phyloP scores from a whole-genome alignment of 2,888 invertebrate species.

The Venusia cambrica region DNA sequence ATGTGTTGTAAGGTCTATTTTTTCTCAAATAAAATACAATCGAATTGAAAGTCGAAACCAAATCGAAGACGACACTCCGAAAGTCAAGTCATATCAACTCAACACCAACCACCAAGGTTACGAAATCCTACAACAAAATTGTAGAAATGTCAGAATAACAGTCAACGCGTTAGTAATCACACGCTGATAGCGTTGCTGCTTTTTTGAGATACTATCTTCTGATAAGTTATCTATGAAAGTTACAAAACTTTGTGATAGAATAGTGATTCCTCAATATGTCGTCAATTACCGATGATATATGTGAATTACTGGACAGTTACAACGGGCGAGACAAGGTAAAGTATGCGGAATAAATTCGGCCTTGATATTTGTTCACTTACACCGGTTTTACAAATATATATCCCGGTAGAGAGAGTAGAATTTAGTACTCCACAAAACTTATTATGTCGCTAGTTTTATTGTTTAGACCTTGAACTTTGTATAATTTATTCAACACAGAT shows the following conservation, averaged over 20 bases:
- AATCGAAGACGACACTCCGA: not conserved
- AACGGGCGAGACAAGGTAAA: slow-evolving; percentile 92
- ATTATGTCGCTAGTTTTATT: slow-evolving; percentile 1
- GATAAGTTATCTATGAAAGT: slow-evolving; percentile 40
- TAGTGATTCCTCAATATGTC: slow-evolving; percentile 48
- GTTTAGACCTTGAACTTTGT: no score
- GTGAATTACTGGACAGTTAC: slow-evolving; percentile 88
- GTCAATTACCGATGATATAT: slow-evolving; percentile 78
- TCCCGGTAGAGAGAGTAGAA: slow-evolving; percentile 28
- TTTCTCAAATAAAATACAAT: no score
- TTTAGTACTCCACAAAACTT: not conserved
- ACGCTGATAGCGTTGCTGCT: slow-evolving; percentile 32
- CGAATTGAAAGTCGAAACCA: no score
- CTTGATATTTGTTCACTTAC: slow-evolving; percentile 45
- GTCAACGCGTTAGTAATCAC: slow-evolving; percentile 47
- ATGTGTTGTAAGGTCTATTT: no score
- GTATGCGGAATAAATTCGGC: slow-evolving; percentile 54
- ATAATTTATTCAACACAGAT: no score
- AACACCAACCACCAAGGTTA: slow-evolving; percentile 62
- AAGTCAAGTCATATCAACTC: slow-evolving; percentile 28
- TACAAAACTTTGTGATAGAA: slow-evolving; percentile 21
- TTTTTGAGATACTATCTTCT: slow-evolving; percentile 3
- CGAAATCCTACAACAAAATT: slow-evolving; percentile 41
- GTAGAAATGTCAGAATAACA: slow-evolving; percentile 66
- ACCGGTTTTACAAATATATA: slow-evolving; percentile 43